These are phyloP conservation scores for Ethmia dodecea DNA, from an alignment of 2,888 invertebrate genomes.

Conservation along the genomic window DNA sequence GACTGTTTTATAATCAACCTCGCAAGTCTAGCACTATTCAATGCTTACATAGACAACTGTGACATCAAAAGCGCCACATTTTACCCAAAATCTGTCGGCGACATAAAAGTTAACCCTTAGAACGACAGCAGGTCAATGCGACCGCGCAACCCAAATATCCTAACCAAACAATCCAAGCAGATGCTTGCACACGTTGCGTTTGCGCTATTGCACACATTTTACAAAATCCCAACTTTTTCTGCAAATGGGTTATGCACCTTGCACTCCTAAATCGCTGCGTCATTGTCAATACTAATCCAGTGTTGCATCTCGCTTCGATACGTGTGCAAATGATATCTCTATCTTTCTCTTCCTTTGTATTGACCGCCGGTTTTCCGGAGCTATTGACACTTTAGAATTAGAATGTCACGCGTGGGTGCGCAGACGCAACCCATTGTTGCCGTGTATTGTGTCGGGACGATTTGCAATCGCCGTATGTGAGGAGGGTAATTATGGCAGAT, in stretches of 20 bases:
- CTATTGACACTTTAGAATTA: conserved; percentile 66
- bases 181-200: conserved; percentile 64
- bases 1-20: no score
- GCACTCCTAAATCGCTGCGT: conserved; percentile 49
- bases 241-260: conserved; percentile 73
- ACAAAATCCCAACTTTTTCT: conserved; percentile 48
- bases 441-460: conserved; percentile 35
- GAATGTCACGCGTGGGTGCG: conserved; percentile 70
- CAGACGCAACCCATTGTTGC: conserved; percentile 58
- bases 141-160: conserved; percentile 43
- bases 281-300: conserved; percentile 59
- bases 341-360: conserved; percentile 37
- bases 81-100: conserved; percentile 33
- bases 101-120: conserved; percentile 51
- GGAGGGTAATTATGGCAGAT: conserved; percentile 38
- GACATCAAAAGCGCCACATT: no score
- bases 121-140: conserved; percentile 40
- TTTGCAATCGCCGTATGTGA: conserved; percentile 38
- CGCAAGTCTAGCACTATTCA: no score
- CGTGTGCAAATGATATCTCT: no score
- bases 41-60: no score
- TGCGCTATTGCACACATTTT: conserved; percentile 36
- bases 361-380: conserved; percentile 51
- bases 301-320: conserved; percentile 33
- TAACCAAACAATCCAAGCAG: conserved; percentile 67